phyloP scores from a whole-genome alignment of 2,113 vertebrate genomes.

The Chinchilla lanigera region DNA sequence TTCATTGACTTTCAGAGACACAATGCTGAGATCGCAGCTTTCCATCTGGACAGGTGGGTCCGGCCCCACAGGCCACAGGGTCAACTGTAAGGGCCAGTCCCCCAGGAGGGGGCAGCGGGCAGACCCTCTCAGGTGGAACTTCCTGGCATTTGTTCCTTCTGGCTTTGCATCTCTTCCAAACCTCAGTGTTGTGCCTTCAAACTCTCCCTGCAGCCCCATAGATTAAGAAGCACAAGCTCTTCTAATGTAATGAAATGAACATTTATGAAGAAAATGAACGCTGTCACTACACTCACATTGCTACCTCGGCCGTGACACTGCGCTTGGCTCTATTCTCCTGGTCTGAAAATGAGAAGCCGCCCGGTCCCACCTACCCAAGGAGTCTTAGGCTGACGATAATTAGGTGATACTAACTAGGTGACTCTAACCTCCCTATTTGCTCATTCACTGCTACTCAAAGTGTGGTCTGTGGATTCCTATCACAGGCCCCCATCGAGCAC shows the following conservation, averaged over 20 bases:
- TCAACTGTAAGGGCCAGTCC: rapidly evolving
- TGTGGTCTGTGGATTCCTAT: background rate
- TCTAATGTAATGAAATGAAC: background rate
- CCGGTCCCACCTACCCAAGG: background rate
- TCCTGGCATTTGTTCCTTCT: background rate
- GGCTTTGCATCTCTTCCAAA: background rate
- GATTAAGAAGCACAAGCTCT: background rate
- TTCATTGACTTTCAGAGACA: slow-evolving; percentile 98
- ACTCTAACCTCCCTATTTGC: background rate
- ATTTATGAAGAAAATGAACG: background rate
- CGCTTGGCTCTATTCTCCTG: background rate
- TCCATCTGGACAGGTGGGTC: slow-evolving; percentile 96
- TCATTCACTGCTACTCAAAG: background rate
- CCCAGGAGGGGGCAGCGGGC: rapidly evolving
- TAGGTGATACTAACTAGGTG: background rate
- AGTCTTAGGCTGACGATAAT: too few relatives aligned
- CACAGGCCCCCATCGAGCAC: background rate
- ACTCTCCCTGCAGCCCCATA: background rate
- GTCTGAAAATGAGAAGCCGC: background rate
- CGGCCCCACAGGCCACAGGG: rapidly evolving
- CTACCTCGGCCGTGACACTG: background rate
- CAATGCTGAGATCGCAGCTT: slow-evolving; percentile 97
- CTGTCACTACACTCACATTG: too few relatives aligned
- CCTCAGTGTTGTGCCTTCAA: background rate
- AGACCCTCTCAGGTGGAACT: background rate